Percentiles rank a stretch among this genome's conserved stretches.
Evolutionary conservation across 1,140 invertebrate species (phyloP).

Genomic region (Holcopasites calliopsidis): DNA sequence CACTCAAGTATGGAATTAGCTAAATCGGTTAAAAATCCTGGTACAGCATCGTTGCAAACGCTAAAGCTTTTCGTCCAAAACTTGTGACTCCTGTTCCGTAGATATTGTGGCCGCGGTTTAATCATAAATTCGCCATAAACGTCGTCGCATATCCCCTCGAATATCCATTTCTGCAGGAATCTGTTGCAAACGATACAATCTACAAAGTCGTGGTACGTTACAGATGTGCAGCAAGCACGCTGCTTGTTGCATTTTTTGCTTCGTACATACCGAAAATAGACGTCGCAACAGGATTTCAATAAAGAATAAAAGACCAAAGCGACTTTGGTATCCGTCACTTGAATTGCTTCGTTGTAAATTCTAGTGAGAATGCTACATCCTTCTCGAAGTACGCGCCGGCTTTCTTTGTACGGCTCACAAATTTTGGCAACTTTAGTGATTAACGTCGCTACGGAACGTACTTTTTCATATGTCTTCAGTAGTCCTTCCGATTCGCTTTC

Average conservation of each 20-base stretch:
- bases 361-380: slow-evolving; percentile 82
- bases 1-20: slow-evolving; percentile 82
- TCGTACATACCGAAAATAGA: slow-evolving; percentile 82
- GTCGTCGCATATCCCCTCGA: slow-evolving; percentile 82
- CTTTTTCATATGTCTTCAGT: slow-evolving; percentile 77
- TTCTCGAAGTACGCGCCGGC: slow-evolving; percentile 70
- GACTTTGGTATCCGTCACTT: slow-evolving; percentile 80
- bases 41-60: slow-evolving; percentile 80
- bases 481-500: slow-evolving; percentile 75
- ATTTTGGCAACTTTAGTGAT: slow-evolving; percentile 81
- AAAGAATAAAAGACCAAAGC: slow-evolving; percentile 81
- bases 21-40: slow-evolving; percentile 80
- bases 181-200: slow-evolving; percentile 68
- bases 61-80: slow-evolving; percentile 83
- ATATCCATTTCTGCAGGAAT: slow-evolving; percentile 83
- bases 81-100: slow-evolving; percentile 79
- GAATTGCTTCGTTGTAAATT: slow-evolving; percentile 82
- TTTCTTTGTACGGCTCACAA: slow-evolving; percentile 78
- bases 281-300: slow-evolving; percentile 81
- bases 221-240: no score
- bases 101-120: slow-evolving; percentile 78
- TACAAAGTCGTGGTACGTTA: background rate
- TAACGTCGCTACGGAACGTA: slow-evolving; percentile 79
- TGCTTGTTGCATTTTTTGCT: background rate
- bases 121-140: slow-evolving; percentile 83